Evolutionary conservation across 2,888 invertebrate genomes (phyloP).

Genomic region (Cheilosia vulpina): DNA sequence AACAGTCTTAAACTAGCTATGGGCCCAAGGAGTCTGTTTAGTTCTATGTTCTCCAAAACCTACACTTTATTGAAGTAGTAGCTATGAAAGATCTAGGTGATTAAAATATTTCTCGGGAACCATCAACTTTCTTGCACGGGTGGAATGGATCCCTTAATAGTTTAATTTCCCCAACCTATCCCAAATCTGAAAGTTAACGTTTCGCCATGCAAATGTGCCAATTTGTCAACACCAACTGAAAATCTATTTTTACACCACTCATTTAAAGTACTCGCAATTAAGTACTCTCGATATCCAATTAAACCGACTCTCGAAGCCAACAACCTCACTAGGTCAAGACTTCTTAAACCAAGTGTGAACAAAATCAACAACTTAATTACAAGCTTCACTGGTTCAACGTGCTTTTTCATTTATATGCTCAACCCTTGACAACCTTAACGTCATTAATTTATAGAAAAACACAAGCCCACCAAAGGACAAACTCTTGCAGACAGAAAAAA

Average conservation of each 20-base stretch:
- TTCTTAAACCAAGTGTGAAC: constrained; percentile 49
- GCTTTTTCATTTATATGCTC: constrained; percentile 29
- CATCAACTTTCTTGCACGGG: no score
- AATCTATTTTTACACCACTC: background rate
- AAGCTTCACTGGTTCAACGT: constrained; percentile 46
- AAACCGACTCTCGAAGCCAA: constrained; percentile 6
- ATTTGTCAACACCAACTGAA: background rate
- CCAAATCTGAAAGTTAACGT: no score
- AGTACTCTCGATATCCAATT: constrained; percentile 6
- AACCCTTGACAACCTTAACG: background rate
- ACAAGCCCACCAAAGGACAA: constrained; percentile 20
- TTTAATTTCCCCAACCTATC: no score
- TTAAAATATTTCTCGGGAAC: no score
- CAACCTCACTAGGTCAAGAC: constrained; percentile 51
- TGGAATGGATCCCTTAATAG: no score
- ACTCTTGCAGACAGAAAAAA: constrained; percentile 7
- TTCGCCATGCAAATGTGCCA: no score
- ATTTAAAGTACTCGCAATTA: background rate
- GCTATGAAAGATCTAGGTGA: no score
- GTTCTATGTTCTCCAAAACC: no score
- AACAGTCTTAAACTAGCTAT: no score
- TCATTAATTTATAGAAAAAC: constrained; percentile 22
- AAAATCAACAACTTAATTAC: constrained; percentile 58
- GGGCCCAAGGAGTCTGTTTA: no score
- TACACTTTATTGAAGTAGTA: no score